Evolutionary conservation across 2,888 invertebrate species (phyloP).

Genomic region (Schizotus pectinicornis): DNA sequence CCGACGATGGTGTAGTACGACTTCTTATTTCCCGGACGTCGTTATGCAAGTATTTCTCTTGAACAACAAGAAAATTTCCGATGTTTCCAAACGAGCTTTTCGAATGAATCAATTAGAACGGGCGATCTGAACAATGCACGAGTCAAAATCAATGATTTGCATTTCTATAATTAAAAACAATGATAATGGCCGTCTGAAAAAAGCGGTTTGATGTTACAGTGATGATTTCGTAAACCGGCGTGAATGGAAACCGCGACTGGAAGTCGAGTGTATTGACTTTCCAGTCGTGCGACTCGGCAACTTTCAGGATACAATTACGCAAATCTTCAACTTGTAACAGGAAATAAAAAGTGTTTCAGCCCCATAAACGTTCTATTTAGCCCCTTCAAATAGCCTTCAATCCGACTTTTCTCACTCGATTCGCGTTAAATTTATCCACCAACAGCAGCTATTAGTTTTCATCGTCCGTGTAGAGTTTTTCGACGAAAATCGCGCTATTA

Average conservation of each 20-base stretch:
- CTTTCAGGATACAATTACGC: constrained; percentile 1
- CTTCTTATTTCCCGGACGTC: constrained; percentile 44
- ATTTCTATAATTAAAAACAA: no score
- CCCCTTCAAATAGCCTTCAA: background rate
- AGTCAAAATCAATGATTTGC: no score
- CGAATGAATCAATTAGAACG: no score
- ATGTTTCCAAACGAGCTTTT: background rate
- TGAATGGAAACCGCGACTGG: background rate
- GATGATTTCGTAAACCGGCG: no score
- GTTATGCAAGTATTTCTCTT: constrained; percentile 44
- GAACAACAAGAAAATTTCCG: constrained; percentile 31
- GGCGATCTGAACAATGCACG: no score
- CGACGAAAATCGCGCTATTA: background rate
- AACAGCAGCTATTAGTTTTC: background rate
- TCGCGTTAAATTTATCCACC: background rate
- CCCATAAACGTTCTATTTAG: background rate
- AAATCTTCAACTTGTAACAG: constrained; percentile 1
- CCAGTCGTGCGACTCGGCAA: background rate
- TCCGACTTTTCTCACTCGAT: background rate
- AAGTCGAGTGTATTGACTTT: background rate
- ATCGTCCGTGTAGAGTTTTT: background rate
- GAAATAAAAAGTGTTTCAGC: background rate
- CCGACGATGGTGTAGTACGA: constrained; percentile 33
- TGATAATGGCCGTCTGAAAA: no score
- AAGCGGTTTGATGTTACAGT: no score